Evolutionary conservation across 2,888 invertebrate genomes (phyloP), one percentile per base, ranked within the genome.

Genomic region (Gisinianus flammeolus): DNA sequence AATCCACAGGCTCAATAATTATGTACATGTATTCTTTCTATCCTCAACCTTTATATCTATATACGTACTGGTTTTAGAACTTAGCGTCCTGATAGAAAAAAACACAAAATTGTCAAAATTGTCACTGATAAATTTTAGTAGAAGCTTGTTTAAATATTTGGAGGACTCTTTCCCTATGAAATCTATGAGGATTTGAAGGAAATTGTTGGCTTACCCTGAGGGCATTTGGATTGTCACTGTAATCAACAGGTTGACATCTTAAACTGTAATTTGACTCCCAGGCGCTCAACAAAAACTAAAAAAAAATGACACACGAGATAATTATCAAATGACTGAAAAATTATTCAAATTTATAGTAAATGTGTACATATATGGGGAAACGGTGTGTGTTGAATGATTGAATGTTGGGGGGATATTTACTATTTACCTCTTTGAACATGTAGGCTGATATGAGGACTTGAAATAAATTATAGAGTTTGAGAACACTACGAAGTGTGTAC

Each of bases 371-470:
- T 44, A 10, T 10, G 44, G 6, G 44, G 6, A 44, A 44, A 44
- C 44, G 16, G 44, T 6, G 44, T 16, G 16, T 44, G 56, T 12
- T 56, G 12, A 56, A 19, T 56, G 56, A n/a, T n/a, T 58, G 24
- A 58, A 58, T 44, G 44, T 22, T 62, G 26, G 16, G 2, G 28
- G 16, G 28, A 8, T n/a, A n/a, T 35, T 35, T 35, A 8, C 6
- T 44, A 6, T 19, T 2, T 79, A 95, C 96, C 93, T 97, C 96
- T 87, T 94, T 93, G 86, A 96, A 92, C 93, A 96, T 95, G 85
- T 93, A 94, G 16, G 91, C 89, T 67, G 96, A 96, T 85, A 96
- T 91, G 64, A 93, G 86, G 30, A 97, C 96, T 90, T 97, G 97
- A 79, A 91, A 91, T 30, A 95, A 94, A 86, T 97, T 97, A 88